Base-by-base conservation (phyloP, 2,888 invertebrate genomes). In the Zelleria hepariella region DNA sequence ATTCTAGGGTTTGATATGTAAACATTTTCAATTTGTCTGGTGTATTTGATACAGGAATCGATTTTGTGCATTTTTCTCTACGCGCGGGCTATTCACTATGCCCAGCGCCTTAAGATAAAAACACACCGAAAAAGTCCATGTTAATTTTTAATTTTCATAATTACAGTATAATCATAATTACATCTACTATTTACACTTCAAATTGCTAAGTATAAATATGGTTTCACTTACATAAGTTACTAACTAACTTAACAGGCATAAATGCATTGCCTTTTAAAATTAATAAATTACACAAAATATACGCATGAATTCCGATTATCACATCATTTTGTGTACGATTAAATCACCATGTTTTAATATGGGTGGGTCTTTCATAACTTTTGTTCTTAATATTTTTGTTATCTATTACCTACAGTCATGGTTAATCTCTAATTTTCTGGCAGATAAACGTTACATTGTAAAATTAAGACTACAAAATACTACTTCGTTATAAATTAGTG, bases 131-230 rank as follows among this genome's bases (percentile, higher is more conserved):
- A 65, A 68, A 26, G 54, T 53, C 32, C 21, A n/a, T 52, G 47
- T 61, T 56, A 59, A 57, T 57, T 54, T 62, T 62, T 62, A 80
- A 79, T 79, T 73, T 73, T 72, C 71, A 65, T 85, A 82, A 81
- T 85, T 86, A 86, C 81, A 86, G 79, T 42, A 80, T 82, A 82
- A 83, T 82, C 78, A 42, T 81, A 80, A 80, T 80, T 82, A 82
- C 65, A 62, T 65, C 80, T 86, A 86, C 70, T 87, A 87, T 87
- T 81, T 86, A 87, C 87, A 88, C 69, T 69, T 71, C 74, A 71
- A 70, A 71, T 73, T 65, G 65, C 73, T 80, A 80, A 73, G 75
- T 79, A 60, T 60, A 61, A 77, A 81, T 82, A 82, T 78, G 77
- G 75, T 77, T 78, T 73, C 59, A 66, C 75, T 76, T 82, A 74